These are phyloP conservation scores for Andrena praecox DNA, from an alignment of 2,888 invertebrate genomes.

Conservation along the genomic window DNA sequence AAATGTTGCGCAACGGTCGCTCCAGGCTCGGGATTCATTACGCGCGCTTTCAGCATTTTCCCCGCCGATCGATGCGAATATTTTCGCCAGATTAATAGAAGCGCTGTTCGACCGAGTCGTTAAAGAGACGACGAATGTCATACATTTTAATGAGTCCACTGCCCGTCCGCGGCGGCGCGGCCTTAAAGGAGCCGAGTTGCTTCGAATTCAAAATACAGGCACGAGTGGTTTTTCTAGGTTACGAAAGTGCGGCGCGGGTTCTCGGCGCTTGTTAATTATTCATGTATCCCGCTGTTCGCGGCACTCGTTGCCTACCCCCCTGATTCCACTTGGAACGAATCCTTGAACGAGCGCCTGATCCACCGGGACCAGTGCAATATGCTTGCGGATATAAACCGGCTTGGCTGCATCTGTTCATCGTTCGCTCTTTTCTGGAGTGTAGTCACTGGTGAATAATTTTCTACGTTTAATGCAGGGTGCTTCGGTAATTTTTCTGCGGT, in stretches of 20 bases:
- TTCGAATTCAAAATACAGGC: constrained; percentile 22
- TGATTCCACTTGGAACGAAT: too few relatives aligned
- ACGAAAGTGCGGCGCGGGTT: background rate
- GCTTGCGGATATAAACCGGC: too few relatives aligned
- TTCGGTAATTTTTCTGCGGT: too few relatives aligned
- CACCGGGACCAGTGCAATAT: too few relatives aligned
- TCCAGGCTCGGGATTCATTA: background rate
- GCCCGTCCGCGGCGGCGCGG: background rate
- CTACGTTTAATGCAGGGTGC: too few relatives aligned
- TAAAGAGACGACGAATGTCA: constrained; percentile 30
- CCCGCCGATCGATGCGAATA: background rate
- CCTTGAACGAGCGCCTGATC: too few relatives aligned
- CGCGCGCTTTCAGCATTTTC: background rate
- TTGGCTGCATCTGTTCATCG: too few relatives aligned
- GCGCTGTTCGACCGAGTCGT: background rate
- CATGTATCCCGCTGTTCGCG: background rate
- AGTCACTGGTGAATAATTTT: too few relatives aligned
- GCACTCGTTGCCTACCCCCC: too few relatives aligned
- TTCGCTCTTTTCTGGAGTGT: too few relatives aligned
- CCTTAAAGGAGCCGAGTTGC: constrained; percentile 10
- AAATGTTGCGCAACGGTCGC: constrained; percentile 23
- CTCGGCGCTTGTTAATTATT: background rate
- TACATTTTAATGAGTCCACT: constrained; percentile 29
- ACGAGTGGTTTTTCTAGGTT: background rate
- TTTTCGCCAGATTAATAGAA: constrained; percentile 1